phyloP scores from a whole-genome alignment of 2,113 vertebrate species.

The Alethe diademata region DNA sequence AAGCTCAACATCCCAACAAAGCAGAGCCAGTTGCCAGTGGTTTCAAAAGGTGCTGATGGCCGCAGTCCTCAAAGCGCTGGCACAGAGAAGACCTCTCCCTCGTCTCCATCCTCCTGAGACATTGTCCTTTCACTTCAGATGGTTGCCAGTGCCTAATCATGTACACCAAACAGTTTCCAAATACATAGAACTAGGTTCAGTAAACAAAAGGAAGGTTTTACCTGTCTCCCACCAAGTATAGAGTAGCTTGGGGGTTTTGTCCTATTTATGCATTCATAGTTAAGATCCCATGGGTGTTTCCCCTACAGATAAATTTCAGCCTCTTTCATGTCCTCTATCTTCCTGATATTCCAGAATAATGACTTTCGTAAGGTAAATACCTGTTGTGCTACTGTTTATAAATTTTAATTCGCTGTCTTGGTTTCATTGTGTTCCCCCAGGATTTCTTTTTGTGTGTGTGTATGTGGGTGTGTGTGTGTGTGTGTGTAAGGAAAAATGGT shows the following conservation, averaged over 20 bases:
- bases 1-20: background rate
- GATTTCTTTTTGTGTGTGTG: background rate
- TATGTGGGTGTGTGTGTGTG: rapidly evolving
- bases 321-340: background rate
- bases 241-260: background rate
- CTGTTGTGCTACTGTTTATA: background rate
- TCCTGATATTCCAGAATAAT: background rate
- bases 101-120: background rate
- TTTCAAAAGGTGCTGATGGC: background rate
- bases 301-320: background rate
- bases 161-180: background rate
- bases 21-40: background rate
- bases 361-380: background rate
- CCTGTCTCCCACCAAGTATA: background rate
- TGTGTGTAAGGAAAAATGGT: background rate
- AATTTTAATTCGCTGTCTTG: background rate
- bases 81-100: background rate
- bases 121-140: background rate
- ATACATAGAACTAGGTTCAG: background rate
- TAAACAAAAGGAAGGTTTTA: background rate
- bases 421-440: background rate
- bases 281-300: background rate
- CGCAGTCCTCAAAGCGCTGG: background rate
- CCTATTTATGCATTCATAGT: background rate
- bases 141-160: background rate